These are phyloP conservation scores for Crepidodera aurea DNA, from an alignment of 2,888 invertebrate species.

Conservation along the genomic window DNA sequence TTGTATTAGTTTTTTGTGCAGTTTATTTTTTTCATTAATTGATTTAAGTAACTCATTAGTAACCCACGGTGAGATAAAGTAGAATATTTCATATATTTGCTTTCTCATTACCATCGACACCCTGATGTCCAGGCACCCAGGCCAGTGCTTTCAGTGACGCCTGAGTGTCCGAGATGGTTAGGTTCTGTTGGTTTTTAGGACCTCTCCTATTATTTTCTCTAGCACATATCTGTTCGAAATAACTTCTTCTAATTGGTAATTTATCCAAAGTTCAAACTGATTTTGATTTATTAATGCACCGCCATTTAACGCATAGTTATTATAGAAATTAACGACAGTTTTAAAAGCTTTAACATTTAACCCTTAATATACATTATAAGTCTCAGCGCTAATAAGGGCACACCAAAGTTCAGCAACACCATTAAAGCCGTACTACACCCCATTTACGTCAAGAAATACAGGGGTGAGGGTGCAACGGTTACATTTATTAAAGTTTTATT, in stretches of 20 bases:
- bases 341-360: conserved; percentile 22
- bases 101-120: too few relatives aligned
- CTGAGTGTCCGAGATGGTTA: too few relatives aligned
- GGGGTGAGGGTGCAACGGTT: conserved; percentile 30
- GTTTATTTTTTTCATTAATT: too few relatives aligned
- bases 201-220: too few relatives aligned
- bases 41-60: too few relatives aligned
- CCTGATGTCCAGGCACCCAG: too few relatives aligned
- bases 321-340: conserved; percentile 17
- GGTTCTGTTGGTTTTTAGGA: too few relatives aligned
- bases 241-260: neutral
- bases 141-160: too few relatives aligned
- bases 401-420: conserved; percentile 27
- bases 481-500: conserved; percentile 40
- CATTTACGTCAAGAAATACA: conserved; percentile 30
- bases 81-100: too few relatives aligned
- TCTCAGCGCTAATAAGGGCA: conserved; percentile 23
- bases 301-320: conserved; percentile 12
- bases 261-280: neutral
- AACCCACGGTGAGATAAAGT: too few relatives aligned
- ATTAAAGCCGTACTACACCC: conserved; percentile 36
- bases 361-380: conserved; percentile 21
- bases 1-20: too few relatives aligned
- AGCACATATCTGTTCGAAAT: too few relatives aligned
- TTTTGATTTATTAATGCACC: conserved; percentile 7